phyloP scores from a whole-genome alignment of 2,797 vertebrate genomes.

The Oceanodroma leucorhoa region DNA sequence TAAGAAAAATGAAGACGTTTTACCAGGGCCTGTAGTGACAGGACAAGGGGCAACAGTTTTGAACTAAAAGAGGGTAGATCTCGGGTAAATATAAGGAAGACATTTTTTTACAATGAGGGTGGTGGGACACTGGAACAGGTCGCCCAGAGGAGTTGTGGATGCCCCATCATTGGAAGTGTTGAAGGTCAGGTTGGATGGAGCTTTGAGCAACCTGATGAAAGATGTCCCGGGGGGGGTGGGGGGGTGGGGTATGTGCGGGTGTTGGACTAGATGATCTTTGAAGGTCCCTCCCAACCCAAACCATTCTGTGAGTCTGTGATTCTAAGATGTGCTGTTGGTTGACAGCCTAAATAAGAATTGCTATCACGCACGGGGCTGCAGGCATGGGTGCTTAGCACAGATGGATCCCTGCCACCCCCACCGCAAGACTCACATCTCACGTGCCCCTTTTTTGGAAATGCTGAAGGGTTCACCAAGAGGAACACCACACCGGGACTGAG shows the following conservation, averaged over 20 bases:
- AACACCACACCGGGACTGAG: background rate
- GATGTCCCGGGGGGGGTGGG: background rate
- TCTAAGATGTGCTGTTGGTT: background rate
- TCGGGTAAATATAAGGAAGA: background rate
- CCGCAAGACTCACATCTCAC: background rate
- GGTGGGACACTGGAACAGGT: too few relatives aligned
- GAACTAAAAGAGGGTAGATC: background rate
- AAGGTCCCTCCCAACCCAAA: background rate
- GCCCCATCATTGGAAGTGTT: background rate
- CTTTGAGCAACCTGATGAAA: background rate
- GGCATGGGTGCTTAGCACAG: accelerated
- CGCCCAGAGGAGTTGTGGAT: background rate
- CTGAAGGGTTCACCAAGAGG: background rate
- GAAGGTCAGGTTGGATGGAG: background rate
- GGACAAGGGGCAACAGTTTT: background rate
- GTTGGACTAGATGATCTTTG: background rate
- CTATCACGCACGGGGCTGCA: background rate
- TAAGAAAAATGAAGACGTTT: background rate
- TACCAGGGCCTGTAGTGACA: background rate
- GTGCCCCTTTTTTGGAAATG: background rate
- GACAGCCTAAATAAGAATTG: background rate
- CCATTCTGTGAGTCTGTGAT: background rate
- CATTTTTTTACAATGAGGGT: background rate
- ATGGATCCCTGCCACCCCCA: background rate
- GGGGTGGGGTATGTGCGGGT: too few relatives aligned